A percentile compares a stretch with the other conserved stretches of the same genome.
Evolutionary conservation across 1,140 invertebrate species (phyloP).

Genomic region (Rhynchophorus ferrugineus): DNA sequence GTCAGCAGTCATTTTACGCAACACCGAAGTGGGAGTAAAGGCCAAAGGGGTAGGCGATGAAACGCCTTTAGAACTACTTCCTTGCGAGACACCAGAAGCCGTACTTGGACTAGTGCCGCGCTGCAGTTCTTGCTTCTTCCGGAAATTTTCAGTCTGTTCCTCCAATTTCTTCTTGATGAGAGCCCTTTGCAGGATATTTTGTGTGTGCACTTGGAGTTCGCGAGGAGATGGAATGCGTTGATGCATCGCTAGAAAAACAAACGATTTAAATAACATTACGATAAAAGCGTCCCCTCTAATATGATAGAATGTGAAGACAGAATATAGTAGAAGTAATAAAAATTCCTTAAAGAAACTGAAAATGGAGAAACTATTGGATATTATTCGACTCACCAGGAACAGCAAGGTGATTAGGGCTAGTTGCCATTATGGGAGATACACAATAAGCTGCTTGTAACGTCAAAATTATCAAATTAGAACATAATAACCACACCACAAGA

Average conservation of each 20-base stretch:
- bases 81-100: conserved; percentile 15
- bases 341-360: too few species aligned
- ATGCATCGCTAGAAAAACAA: conserved; percentile 46
- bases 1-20: conserved; percentile 89
- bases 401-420: conserved; percentile 54
- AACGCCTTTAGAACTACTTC: conserved; percentile 36
- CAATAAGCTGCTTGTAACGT: conserved; percentile 56
- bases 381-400: conserved; percentile 43
- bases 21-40: conserved; percentile 81
- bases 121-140: conserved; percentile 66
- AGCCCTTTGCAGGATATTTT: conserved; percentile 74
- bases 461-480: conserved; percentile 5
- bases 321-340: too few species aligned
- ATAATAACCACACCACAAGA: too few species aligned
- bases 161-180: conserved; percentile 80
- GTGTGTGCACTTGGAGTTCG: conserved; percentile 72
- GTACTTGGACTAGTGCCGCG: conserved; percentile 38
- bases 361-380: too few species aligned
- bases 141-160: conserved; percentile 74
- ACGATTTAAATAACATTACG: neutral
- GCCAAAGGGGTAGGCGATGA: conserved; percentile 60
- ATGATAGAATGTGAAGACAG: too few species aligned
- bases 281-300: neutral
- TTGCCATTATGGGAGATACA: conserved; percentile 57
- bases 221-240: conserved; percentile 73